A percentile compares a stretch with the other conserved stretches of the same genome.
Evolutionary conservation across 2,113 vertebrate genomes (phyloP).

Genomic region (Charadrius vociferus): DNA sequence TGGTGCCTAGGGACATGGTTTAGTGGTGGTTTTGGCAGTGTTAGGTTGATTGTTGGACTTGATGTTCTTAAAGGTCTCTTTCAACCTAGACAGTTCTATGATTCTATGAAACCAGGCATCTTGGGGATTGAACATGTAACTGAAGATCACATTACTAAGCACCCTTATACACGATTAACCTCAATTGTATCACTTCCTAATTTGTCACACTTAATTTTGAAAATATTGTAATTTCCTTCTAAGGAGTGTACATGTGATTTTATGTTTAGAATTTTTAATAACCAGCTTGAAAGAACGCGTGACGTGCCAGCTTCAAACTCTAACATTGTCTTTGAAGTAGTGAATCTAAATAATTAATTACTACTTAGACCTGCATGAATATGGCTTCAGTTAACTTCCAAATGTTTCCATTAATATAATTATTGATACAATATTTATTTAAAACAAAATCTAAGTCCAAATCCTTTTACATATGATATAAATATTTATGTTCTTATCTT

Average conservation of each 20-base stretch:
- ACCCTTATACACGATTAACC: neutral
- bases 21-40: no score
- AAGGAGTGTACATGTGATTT: neutral
- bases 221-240: neutral
- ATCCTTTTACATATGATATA: neutral
- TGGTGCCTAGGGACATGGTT: no score
- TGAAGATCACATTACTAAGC: neutral
- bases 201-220: neutral
- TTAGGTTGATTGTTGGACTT: no score
- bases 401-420: constrained; percentile 23
- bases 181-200: neutral
- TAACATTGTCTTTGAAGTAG: constrained; percentile 11
- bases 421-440: neutral
- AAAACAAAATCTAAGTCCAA: neutral
- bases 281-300: neutral
- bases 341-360: constrained; percentile 25
- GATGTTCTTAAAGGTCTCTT: no score
- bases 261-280: neutral
- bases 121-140: neutral
- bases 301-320: neutral
- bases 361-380: neutral
- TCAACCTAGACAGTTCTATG: no score
- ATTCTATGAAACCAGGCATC: neutral
- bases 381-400: constrained; percentile 19
- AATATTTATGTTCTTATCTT: constrained; percentile 1